A percentile compares a stretch with the other conserved stretches of the same genome.
These are phyloP conservation scores for Pyrochroa serraticornis DNA, from an alignment of 2,888 invertebrate species.

Conservation along the genomic window DNA sequence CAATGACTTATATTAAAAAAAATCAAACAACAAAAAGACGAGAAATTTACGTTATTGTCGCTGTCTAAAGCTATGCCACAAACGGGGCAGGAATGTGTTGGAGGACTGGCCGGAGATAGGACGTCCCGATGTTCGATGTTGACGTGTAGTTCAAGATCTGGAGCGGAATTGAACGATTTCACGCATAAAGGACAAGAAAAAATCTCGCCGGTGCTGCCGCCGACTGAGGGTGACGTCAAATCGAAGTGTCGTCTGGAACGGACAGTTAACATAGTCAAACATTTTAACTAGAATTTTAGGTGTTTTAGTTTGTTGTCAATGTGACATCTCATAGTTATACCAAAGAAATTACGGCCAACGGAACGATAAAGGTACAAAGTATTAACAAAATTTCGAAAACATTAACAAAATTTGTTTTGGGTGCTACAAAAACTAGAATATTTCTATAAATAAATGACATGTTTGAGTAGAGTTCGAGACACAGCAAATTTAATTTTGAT, in stretches of 20 bases:
- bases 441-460: too few relatives aligned
- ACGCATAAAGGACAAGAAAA: conserved; percentile 83
- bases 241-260: conserved; percentile 75
- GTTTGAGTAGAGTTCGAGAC: too few relatives aligned
- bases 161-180: conserved; percentile 72
- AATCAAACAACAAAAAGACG: conserved; percentile 50
- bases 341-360: too few relatives aligned
- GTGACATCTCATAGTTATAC: too few relatives aligned
- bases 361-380: too few relatives aligned
- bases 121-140: conserved; percentile 85
- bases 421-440: too few relatives aligned
- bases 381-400: too few relatives aligned
- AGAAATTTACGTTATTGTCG: conserved; percentile 56
- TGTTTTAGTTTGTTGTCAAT: too few relatives aligned
- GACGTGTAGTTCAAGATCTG: conserved; percentile 83
- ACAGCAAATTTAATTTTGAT: too few relatives aligned
- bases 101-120: conserved; percentile 66
- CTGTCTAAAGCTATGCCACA: conserved; percentile 60
- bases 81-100: conserved; percentile 55
- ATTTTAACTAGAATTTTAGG: background rate
- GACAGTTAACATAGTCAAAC: background rate
- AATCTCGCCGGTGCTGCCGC: conserved; percentile 59
- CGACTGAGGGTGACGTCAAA: conserved; percentile 74
- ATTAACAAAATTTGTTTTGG: too few relatives aligned
- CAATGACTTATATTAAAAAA: conserved; percentile 26